Evolutionary conservation across 2,888 invertebrate genomes (phyloP).

Genomic region (Sphaerophoria rueppellii): DNA sequence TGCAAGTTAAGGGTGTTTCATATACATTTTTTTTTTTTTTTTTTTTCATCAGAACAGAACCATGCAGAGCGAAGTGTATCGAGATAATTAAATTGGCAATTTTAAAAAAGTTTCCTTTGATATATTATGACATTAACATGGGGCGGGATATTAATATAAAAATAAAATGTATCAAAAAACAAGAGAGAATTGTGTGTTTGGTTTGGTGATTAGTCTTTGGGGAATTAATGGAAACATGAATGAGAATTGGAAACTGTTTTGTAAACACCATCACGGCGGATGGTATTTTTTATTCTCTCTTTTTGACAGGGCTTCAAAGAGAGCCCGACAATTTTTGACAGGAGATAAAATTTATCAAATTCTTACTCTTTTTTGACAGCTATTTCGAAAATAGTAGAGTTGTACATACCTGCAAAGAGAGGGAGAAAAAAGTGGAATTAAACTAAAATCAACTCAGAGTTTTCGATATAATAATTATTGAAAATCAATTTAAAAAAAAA

Average conservation of each 20-base stretch:
- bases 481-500: too few species aligned
- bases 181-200: conserved; percentile 36
- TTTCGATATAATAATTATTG: too few species aligned
- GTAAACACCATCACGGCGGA: not conserved
- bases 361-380: conserved; percentile 46
- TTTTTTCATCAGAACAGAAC: conserved; percentile 25
- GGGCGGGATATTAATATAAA: conserved; percentile 63
- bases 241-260: conserved; percentile 4
- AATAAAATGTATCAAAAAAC: not conserved
- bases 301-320: conserved; percentile 1
- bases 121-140: conserved; percentile 73
- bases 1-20: conserved; percentile 69
- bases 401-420: conserved; percentile 60
- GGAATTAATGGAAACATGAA: conserved; percentile 18
- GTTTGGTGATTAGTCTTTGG: conserved; percentile 29
- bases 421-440: conserved; percentile 3
- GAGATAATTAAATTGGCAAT: conserved; percentile 72
- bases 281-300: not conserved
- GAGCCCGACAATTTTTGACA: too few species aligned
- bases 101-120: conserved; percentile 69
- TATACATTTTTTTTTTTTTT: too few species aligned
- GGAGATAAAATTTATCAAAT: not conserved
- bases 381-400: not conserved
- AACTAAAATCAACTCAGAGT: too few species aligned
- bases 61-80: conserved; percentile 38